Evolutionary conservation across 2,113 vertebrate genomes (phyloP), one percentile per base, ranked within the genome.

Genomic region (Scalopus aquaticus): DNA sequence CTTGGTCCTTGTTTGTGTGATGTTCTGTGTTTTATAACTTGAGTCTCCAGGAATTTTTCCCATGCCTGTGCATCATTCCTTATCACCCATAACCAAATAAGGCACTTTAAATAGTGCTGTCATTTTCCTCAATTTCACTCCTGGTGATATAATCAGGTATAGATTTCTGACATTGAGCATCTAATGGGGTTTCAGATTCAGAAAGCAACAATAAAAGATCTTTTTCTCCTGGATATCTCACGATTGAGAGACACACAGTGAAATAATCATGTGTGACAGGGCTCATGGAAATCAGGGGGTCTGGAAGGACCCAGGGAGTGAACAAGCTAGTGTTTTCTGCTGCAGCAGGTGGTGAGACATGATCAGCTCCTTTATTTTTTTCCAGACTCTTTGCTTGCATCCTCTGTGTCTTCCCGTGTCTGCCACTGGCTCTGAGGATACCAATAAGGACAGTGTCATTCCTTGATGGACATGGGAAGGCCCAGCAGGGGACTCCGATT

Each of bases 91-190:
- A 98, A 98, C 97, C 94, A 96, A 98, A 95, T 92, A 97, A 91
- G 98, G 98, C 98, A 98, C 96, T 97, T 97, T 97, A 98, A 98
- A 98, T 95, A 97, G 96, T 81, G 49, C 97, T 98, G 98, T 98
- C 97, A 97, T 98, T 98, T 98, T 98, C 97, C 98, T 98, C 98
- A 86, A 96, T 98, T 98, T 98, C 97, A 94, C 96, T 98, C 97
- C 93, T 98, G 99, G 98, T 98, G 98, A 98, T 99, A 98, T 97
- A 98, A 99, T 99, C 98, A 98, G 98, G 96, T 98, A 98, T 99
- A 98, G 98, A 98, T 99, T 98, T 98, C 97, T 97, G 96, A 97
- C 98, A 96, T 3, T 2, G 95, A 94, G 96, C 93, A 97, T 98
- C 97, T 98, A 98, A 98, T 97, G 96, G 98, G 96, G 96, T 97